Base-by-base conservation (phyloP, 2,888 invertebrate genomes). In the Boloria euphrosyne region DNA sequence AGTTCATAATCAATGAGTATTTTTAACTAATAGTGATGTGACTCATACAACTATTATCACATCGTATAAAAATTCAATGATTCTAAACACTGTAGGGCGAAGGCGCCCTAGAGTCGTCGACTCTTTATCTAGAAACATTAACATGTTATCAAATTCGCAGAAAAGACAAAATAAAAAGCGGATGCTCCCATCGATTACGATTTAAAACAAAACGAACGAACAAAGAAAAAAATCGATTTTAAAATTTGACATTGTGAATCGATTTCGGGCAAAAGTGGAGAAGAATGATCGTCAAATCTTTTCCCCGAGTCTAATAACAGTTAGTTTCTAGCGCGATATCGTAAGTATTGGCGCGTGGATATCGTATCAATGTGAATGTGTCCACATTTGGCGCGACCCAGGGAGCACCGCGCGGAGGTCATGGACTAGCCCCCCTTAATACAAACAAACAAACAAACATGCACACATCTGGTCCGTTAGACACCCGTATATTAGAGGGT, bases 361-460 rank as follows among this genome's bases (percentile, higher is more conserved):
- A 76, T 73, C 72, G 71, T 77, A 79, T 75, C 76, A 79, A 85
- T 84, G 84, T 83, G 82, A 83, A 84, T 75, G 78, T 82, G 90
- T 90, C 90, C 90, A 89, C 90, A 82, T 78, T 89, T 90, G 87
- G 90, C 90, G 90, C 89, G 83, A 90, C 90, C 90, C 90, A 89
- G 90, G 90, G 90, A 88, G 90, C 90, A 90, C 90, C 90, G 86
- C 90, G 90, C 84, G 90, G 90, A 90, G 90, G 90, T 88, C 84
- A 90, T 90, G 90, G 90, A 90, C 90, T 82, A 83, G 89, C 89
- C 86, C 90, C 90, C 90, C 90, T 90, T 85, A 78, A 82, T 72
- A 83, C 84, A 85, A 80, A 81, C 70, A 75, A 72, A 71, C 75
- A 69, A 67, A 73, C 74, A 71, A 67, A 73, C 73, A 71, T 54